phyloP scores from a whole-genome alignment of 2,113 vertebrate genomes.

The Dolichallabes microphthalmus region DNA sequence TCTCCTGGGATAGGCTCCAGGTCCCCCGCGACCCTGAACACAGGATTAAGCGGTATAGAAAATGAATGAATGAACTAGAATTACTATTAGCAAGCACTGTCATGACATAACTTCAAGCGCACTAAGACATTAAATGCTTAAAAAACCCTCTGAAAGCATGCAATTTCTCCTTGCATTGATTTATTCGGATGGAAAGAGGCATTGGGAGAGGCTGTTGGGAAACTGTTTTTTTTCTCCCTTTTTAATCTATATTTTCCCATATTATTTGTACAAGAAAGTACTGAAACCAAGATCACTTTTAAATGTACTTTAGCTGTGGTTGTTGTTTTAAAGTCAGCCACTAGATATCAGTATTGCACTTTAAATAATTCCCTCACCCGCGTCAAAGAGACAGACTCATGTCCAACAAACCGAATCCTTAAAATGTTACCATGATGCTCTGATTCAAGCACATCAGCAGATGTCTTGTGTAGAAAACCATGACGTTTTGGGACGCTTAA shows the following conservation, averaged over 20 bases:
- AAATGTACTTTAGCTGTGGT: neutral
- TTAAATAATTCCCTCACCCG: neutral
- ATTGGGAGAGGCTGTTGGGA: neutral
- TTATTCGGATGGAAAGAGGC: neutral
- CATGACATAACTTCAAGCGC: no score
- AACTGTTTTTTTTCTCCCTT: neutral
- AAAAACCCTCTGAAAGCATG: neutral
- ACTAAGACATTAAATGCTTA: neutral
- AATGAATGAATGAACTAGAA: no score
- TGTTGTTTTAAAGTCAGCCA: slow-evolving; percentile 30
- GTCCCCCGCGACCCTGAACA: no score
- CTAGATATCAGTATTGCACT: slow-evolving; percentile 57
- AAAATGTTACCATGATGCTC: neutral
- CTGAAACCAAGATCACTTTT: neutral
- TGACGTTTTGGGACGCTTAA: neutral
- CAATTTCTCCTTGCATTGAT: neutral
- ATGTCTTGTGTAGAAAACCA: neutral
- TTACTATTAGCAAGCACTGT: neutral
- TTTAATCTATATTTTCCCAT: neutral
- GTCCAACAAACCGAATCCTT: neutral
- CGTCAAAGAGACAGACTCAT: neutral
- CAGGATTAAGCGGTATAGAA: no score
- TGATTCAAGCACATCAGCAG: neutral
- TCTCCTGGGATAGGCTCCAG: no score
- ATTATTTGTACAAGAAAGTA: neutral